Conservation (phyloP, 1,140 invertebrate genomes). For the Chionoecetes opilio region DNA sequence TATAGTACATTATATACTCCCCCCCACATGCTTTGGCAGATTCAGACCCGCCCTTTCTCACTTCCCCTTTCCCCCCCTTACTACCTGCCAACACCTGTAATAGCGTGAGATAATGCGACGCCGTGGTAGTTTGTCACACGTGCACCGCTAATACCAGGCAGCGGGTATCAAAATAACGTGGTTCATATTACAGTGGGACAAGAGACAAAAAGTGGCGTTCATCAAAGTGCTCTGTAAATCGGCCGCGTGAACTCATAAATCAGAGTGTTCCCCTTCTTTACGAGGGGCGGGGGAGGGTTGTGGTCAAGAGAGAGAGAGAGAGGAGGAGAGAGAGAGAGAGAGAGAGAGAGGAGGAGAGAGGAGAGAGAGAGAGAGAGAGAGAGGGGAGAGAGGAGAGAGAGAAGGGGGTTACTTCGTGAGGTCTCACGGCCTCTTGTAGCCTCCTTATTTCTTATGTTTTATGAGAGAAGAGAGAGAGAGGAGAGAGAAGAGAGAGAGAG, state of each 20-base stretch:
- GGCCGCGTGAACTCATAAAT: constrained; percentile 45
- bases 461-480: too few relatives aligned
- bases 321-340: neutral
- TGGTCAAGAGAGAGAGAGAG: neutral
- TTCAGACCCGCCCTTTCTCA: neutral
- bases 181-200: constrained; percentile 8
- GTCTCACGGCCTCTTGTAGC: too few relatives aligned
- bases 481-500: too few relatives aligned
- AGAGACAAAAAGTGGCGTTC: constrained; percentile 6
- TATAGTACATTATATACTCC: too few relatives aligned
- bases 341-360: neutral
- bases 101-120: neutral
- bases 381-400: neutral
- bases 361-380: constrained; percentile 18
- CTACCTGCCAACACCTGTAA: constrained; percentile 15
- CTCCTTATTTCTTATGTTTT: too few relatives aligned
- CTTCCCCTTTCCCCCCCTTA: neutral
- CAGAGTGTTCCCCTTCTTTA: constrained; percentile 39
- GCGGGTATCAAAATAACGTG: constrained; percentile 9
- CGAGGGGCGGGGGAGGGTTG: neutral
- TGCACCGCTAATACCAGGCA: constrained; percentile 3
- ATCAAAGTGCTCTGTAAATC: constrained; percentile 44
- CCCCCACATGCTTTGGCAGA: neutral
- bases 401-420: too few relatives aligned
- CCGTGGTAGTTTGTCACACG: neutral